Conservation (phyloP, 1,140 invertebrate species). For the Trichoplusia ni region DNA sequence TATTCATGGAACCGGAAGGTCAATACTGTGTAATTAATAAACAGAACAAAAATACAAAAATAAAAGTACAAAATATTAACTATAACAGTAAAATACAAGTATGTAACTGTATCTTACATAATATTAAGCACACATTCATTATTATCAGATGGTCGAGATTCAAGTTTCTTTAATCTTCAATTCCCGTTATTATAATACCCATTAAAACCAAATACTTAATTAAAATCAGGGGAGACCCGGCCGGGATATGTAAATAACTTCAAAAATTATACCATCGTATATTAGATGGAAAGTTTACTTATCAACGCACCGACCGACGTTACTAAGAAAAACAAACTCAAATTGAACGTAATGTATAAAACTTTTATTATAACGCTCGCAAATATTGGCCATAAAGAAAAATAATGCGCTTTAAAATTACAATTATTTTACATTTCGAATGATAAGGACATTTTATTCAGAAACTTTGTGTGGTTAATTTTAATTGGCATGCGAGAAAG, state of each 20-base stretch:
- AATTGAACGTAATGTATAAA: constrained; percentile 15
- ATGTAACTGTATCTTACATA: no score
- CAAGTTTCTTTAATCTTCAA: not conserved
- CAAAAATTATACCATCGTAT: constrained; percentile 1
- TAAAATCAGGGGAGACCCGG: constrained; percentile 1
- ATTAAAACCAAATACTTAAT: not conserved
- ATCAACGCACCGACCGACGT: not conserved
- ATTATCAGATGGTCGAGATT: no score
- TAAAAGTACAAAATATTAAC: no score
- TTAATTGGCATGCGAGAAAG: no score
- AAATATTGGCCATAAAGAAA: not conserved
- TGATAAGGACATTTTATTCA: no score
- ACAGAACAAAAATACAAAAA: no score
- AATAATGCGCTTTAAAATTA: not conserved
- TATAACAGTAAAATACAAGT: no score
- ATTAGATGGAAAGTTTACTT: constrained; percentile 20
- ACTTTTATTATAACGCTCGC: not conserved
- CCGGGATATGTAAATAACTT: constrained; percentile 1
- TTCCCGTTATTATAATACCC: not conserved
- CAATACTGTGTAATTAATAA: no score
- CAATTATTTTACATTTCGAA: no score
- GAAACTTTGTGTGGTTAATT: no score
- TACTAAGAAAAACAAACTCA: constrained; percentile 12
- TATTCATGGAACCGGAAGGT: no score
- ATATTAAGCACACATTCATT: no score